Percentiles rank a stretch among this genome's conserved stretches.
These are phyloP conservation scores for Rhopalosiphum maidis DNA, from an alignment of 1,140 invertebrate species.

Conservation along the genomic window DNA sequence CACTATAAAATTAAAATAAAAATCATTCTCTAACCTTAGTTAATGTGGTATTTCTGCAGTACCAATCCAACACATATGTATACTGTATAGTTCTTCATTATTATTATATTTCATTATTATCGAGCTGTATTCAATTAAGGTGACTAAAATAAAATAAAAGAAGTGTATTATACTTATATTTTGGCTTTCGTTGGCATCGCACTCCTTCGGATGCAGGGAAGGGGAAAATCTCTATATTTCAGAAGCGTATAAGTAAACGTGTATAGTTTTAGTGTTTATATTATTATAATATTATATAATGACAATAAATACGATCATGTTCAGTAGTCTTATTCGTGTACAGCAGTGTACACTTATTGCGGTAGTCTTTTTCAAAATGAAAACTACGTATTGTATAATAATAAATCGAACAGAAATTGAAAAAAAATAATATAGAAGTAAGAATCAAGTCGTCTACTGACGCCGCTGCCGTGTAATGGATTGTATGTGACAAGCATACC, in stretches of 20 bases:
- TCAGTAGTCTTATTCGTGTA: background rate
- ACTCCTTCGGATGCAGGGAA: background rate
- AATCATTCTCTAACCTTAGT: background rate
- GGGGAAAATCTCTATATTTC: background rate
- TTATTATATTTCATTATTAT: too few relatives aligned
- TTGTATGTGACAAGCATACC: constrained; percentile 6
- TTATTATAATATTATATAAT: too few relatives aligned
- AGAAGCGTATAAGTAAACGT: background rate
- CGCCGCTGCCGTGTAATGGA: background rate
- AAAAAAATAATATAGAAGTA: background rate
- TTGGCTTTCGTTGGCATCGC: background rate
- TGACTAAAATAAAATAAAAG: background rate
- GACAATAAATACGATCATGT: background rate
- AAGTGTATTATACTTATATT: too few relatives aligned
- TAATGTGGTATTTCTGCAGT: background rate
- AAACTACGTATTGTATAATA: background rate
- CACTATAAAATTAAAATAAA: background rate
- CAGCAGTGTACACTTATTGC: background rate
- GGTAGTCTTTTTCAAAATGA: background rate
- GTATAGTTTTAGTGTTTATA: background rate
- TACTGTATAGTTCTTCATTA: too few relatives aligned
- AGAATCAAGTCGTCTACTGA: background rate
- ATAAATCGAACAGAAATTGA: background rate
- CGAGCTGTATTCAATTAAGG: background rate
- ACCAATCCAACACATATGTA: background rate